Base-by-base conservation (phyloP, 2,888 invertebrate genomes). In the Tetropium fuscum region DNA sequence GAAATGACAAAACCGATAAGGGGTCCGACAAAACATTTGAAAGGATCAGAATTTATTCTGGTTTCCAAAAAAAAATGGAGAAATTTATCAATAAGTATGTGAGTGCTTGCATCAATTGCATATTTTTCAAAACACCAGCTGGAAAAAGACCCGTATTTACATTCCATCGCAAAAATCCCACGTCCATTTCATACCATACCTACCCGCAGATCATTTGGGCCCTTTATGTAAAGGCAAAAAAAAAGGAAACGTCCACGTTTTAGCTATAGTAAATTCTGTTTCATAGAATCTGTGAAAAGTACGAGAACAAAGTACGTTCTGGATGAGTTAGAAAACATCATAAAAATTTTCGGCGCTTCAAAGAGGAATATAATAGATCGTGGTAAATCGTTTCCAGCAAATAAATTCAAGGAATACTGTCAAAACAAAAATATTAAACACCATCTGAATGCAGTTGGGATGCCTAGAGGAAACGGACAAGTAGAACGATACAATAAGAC, bases 381-480 rank as follows among this genome's bases (percentile, higher is more conserved):
- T 6, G 22, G 22, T 3, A 22, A 6, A 53, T 72, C 8, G 81
- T 77, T 49, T 80, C 78, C 0, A 71, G 76, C 1, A 51, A 68
- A n/a, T n/a, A 36, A 47, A 1, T 81, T 81, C 49, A 53, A 68
- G 47, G 55, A 61, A 3, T 77, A 73, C 53, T 79, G 76, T 6
- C 6, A 22, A 22, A 6, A 22, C 4, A 22, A 6, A 6, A 22
- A 22, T 6, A 22, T 22, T 22, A 48, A 27, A 45, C 2, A 66
- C 71, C 10, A 64, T 11, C 20, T 61, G 7, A 61, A 41, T 27
- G 63, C 63, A 5, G 60, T 61, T 3, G 56, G 53, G n/a, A 49
- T 61, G 57, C 45, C 63, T 8, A 34, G 77, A 73, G 6, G 75
- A 72, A 75, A 79, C 40, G 78, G 77, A 0, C 77, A 76, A 30